Evolutionary conservation across 2,113 vertebrate genomes (phyloP), one percentile per base, ranked within the genome.

Genomic region (Pluvianellus socialis): DNA sequence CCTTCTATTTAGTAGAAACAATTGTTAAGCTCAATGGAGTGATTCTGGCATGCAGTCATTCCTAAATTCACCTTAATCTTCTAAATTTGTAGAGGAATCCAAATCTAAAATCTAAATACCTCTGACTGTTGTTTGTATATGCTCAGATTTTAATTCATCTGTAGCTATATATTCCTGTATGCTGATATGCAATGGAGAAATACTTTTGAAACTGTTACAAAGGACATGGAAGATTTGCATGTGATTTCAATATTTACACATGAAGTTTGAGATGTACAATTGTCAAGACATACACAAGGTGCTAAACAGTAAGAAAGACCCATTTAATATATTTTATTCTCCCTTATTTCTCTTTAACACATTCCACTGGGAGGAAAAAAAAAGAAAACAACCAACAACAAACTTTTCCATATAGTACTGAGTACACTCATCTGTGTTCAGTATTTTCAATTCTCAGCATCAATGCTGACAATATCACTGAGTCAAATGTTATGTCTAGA

Each of bases 401-500:
- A 77, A 56, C 5, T 79, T 73, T 68, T 73, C 40, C 14, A 35
- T 8, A 49, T 38, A 47, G 18, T 70, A 58, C 22, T n/a, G 59
- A 70, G 50, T 24, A 73, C 5, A 42, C 28, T 94, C 14, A 40
- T 50, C 74, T n/a, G 13, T 66, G 53, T 83, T 92, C 32, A 83
- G 30, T 24, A 50, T 88, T 92, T 92, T n/a, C 79, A 90, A 49
- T 80, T 79, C 50, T 53, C 50, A 45, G 27, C 59, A 92, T 67
- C 50, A 74, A 8, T 68, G n/a, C 83, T 81, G 83, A 71, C 1
- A 6, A 59, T 79, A 86, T 58, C 71, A 63, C 58, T 16, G 56
- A 92, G 28, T 56, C 61, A 96, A 94, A 95, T 95, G 91, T 89
- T 87, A 59, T 84, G 79, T 65, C 52, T 96, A 28, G 72, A 84